Evolutionary conservation across 1,140 invertebrate genomes (phyloP).

Genomic region (Cardiocondyla obscurior): DNA sequence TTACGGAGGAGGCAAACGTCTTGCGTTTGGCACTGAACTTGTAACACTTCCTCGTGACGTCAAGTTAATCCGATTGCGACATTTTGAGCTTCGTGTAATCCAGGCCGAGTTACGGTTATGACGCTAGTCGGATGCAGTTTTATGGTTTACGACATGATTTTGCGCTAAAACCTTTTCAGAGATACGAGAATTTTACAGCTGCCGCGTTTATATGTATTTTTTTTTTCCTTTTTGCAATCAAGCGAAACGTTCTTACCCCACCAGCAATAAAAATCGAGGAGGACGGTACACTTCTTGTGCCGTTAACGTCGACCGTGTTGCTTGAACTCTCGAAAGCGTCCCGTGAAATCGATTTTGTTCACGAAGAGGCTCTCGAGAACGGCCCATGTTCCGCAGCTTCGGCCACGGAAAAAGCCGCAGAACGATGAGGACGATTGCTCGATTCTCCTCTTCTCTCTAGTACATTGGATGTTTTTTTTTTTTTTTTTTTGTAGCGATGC

Average conservation of each 20-base stretch:
- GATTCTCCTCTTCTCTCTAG: conserved; percentile 7
- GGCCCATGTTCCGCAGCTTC: not conserved
- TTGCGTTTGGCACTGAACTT: conserved; percentile 60
- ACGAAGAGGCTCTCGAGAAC: conserved; percentile 20
- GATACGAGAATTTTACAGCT: not conserved
- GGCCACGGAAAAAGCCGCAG: conserved; percentile 15
- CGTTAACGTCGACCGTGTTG: conserved; percentile 33
- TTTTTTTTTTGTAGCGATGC: conserved; percentile 2
- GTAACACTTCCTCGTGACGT: conserved; percentile 43
- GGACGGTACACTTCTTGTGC: conserved; percentile 23
- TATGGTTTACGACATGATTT: not conserved
- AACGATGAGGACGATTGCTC: conserved; percentile 7
- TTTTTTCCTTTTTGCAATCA: not conserved
- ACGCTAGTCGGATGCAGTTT: not conserved
- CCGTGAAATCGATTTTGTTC: conserved; percentile 55
- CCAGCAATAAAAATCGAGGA: conserved; percentile 15
- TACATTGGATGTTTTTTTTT: not conserved
- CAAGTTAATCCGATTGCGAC: not conserved
- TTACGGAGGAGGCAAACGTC: conserved; percentile 2
- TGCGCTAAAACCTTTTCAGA: not conserved
- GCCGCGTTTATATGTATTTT: not conserved
- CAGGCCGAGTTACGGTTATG: not conserved
- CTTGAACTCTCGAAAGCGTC: conserved; percentile 44
- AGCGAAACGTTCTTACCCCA: conserved; percentile 1
- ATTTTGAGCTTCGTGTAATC: not conserved